Evolutionary conservation across 2,888 invertebrate species (phyloP).

Genomic region (Amiota minor): DNA sequence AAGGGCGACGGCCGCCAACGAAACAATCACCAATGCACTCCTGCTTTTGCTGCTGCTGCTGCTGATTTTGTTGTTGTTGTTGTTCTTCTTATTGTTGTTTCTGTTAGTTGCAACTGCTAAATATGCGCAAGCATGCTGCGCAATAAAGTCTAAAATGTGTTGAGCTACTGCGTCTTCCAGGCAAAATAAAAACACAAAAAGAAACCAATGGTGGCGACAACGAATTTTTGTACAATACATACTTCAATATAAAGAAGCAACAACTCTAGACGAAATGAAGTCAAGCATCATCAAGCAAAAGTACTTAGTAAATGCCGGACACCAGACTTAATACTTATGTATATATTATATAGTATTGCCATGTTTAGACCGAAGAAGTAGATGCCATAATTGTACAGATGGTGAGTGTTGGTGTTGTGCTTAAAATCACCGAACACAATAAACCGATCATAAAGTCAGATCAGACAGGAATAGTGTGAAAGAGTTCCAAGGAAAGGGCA

Average conservation of each 20-base stretch:
- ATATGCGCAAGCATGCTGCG: conserved; percentile 56
- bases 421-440: too few relatives aligned
- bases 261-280: not conserved
- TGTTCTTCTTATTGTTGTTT: not conserved
- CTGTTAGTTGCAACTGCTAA: conserved; percentile 34
- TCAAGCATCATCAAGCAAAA: too few relatives aligned
- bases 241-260: conserved; percentile 9
- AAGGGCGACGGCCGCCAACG: conserved; percentile 62
- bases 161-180: conserved; percentile 15
- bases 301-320: too few relatives aligned
- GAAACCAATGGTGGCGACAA: not conserved
- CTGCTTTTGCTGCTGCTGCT: not conserved
- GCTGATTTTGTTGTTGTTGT: conserved; percentile 1
- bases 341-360: not conserved
- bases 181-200: not conserved
- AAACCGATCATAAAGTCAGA: too few relatives aligned
- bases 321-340: too few relatives aligned
- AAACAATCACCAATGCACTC: conserved; percentile 51
- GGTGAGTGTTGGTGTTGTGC: not conserved
- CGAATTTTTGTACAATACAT: conserved; percentile 15
- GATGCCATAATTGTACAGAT: conserved; percentile 20
- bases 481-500: too few relatives aligned
- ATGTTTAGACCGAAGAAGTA: conserved; percentile 1
- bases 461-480: too few relatives aligned
- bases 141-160: conserved; percentile 68